Conservation (phyloP, 1,140 invertebrate species). For the Epicauta chinensis region DNA sequence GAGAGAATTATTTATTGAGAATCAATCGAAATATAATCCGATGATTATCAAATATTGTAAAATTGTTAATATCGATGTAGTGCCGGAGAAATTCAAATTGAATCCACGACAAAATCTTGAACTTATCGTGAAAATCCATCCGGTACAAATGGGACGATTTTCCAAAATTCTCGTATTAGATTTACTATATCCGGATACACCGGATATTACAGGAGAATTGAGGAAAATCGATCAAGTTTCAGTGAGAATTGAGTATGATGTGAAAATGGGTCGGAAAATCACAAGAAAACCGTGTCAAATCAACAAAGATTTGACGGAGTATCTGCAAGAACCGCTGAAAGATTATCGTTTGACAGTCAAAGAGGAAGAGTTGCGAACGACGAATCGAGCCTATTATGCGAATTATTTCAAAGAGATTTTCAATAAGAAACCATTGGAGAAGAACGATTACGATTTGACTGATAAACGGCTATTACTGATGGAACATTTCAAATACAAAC, state of each 20-base stretch:
- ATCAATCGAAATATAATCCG: conserved; percentile 25
- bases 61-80: conserved; percentile 20
- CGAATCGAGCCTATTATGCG: too few relatives aligned
- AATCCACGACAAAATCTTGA: conserved; percentile 10
- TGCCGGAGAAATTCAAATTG: conserved; percentile 15
- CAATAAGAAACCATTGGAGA: neutral
- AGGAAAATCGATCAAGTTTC: neutral
- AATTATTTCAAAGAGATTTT: too few relatives aligned
- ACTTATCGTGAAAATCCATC: conserved; percentile 20
- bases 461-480: neutral
- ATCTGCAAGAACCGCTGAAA: too few relatives aligned
- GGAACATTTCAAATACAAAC: neutral
- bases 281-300: too few relatives aligned
- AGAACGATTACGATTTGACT: neutral
- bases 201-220: neutral
- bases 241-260: neutral
- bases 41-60: conserved; percentile 27
- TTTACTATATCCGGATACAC: conserved; percentile 2
- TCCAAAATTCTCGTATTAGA: conserved; percentile 13
- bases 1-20: conserved; percentile 22
- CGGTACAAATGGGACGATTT: conserved; percentile 16
- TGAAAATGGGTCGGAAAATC: too few relatives aligned
- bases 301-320: too few relatives aligned
- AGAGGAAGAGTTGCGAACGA: neutral
- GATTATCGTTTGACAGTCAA: too few relatives aligned